Percentiles rank a stretch among this genome's conserved stretches.
phyloP scores from a whole-genome alignment of 2,888 invertebrate species.

The Patella pellucida region DNA sequence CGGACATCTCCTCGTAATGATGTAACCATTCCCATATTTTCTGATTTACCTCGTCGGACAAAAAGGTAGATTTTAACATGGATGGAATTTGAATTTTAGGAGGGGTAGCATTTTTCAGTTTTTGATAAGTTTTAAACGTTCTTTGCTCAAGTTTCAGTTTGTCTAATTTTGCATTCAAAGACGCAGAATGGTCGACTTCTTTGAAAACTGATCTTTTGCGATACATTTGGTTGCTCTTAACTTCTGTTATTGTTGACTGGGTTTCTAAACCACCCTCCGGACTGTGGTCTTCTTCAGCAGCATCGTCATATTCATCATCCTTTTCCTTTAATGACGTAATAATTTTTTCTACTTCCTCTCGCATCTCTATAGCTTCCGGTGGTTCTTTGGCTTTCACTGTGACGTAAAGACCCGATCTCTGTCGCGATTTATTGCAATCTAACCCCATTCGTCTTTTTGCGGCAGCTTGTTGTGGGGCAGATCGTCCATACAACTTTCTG shows the following conservation, averaged over 20 bases:
- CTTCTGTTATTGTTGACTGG: neutral
- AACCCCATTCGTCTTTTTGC: constrained; percentile 38
- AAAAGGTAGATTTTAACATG: constrained; percentile 44
- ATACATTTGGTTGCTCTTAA: neutral
- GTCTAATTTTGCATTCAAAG: neutral
- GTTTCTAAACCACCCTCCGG: neutral
- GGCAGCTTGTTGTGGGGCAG: constrained; percentile 52
- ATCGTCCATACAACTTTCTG: constrained; percentile 52
- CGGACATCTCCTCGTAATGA: constrained; percentile 53
- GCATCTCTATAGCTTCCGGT: constrained; percentile 53
- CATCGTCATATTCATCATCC: constrained; percentile 45
- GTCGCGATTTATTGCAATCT: constrained; percentile 43
- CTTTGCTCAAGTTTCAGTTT: constrained; percentile 5
- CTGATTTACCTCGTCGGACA: constrained; percentile 49
- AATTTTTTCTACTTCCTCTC: constrained; percentile 58
- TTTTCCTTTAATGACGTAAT: constrained; percentile 54
- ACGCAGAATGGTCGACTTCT: neutral
- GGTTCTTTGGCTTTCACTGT: constrained; percentile 56
- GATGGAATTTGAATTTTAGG: constrained; percentile 48
- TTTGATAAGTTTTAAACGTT: constrained; percentile 45
- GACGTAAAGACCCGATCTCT: constrained; percentile 53
- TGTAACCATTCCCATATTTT: constrained; percentile 65
- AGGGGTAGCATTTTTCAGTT: constrained; percentile 46
- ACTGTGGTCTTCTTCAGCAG: neutral
- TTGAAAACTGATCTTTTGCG: neutral